phyloP scores from a whole-genome alignment of 2,888 invertebrate genomes.

The Anorthoa munda region DNA sequence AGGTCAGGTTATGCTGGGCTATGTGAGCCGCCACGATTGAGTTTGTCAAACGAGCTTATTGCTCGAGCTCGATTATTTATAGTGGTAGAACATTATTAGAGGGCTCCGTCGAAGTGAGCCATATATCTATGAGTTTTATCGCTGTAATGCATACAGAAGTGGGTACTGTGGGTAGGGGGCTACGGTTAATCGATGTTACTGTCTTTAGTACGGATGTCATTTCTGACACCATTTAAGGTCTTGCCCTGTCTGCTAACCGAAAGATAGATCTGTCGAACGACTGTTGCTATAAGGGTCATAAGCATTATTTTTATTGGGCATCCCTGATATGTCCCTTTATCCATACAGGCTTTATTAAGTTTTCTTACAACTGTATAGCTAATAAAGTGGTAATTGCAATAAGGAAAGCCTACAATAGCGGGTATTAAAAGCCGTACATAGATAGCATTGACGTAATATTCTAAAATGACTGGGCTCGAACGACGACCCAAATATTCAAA shows the following conservation, averaged over 20 bases:
- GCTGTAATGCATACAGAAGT: slow-evolving; percentile 46
- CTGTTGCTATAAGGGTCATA: no score
- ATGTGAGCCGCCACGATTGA: slow-evolving; percentile 42
- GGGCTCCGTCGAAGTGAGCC: slow-evolving; percentile 39
- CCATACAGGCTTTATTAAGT: neutral
- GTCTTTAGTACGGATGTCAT: slow-evolving; percentile 4
- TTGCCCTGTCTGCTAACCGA: neutral
- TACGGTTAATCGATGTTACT: slow-evolving; percentile 3
- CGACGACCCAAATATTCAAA: neutral
- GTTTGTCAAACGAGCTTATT: slow-evolving; percentile 60
- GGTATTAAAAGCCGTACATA: no score
- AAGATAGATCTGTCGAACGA: neutral
- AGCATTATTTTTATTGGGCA: neutral
- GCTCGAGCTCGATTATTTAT: slow-evolving; percentile 56
- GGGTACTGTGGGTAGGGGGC: neutral
- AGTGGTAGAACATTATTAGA: slow-evolving; percentile 56
- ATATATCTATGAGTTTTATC: slow-evolving; percentile 47
- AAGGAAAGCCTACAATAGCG: no score
- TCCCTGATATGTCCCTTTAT: neutral
- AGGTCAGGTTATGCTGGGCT: slow-evolving; percentile 26
- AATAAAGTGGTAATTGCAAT: neutral
- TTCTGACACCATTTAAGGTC: neutral
- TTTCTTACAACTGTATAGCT: neutral
- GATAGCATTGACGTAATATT: no score
- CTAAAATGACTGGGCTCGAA: neutral